phyloP scores from a whole-genome alignment of 1,140 invertebrate genomes.

The Drosophila ironensis region DNA sequence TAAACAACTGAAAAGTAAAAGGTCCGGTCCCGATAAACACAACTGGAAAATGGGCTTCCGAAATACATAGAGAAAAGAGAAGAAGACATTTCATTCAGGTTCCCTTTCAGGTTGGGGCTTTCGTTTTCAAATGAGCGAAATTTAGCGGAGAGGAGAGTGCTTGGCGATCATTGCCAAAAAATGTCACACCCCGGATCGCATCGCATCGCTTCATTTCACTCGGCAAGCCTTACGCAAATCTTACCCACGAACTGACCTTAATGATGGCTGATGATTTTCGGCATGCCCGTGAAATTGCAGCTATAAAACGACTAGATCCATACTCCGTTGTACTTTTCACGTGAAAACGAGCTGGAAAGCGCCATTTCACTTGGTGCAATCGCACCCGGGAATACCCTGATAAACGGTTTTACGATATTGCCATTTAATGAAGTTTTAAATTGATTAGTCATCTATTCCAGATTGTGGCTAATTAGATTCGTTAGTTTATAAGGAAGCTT shows the following conservation, averaged over 20 bases:
- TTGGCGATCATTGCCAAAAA: constrained; percentile 34
- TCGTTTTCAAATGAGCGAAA: constrained; percentile 62
- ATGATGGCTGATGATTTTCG: constrained; percentile 72
- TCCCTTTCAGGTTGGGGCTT: constrained; percentile 34
- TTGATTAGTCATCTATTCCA: too few relatives aligned
- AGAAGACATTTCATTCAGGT: constrained; percentile 7
- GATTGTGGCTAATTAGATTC: too few relatives aligned
- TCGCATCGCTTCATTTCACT: constrained; percentile 42
- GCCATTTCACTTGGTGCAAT: not conserved
- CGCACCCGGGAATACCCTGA: constrained; percentile 1
- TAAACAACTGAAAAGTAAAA: constrained; percentile 61
- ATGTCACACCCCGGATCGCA: constrained; percentile 43
- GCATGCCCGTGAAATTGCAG: constrained; percentile 58
- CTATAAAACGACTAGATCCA: constrained; percentile 43
- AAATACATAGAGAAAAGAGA: not conserved
- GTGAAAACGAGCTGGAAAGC: constrained; percentile 52
- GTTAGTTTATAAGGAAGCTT: too few relatives aligned
- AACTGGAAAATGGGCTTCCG: constrained; percentile 26
- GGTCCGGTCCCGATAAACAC: constrained; percentile 7
- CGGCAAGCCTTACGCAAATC: constrained; percentile 52
- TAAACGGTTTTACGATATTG: not conserved
- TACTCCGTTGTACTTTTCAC: constrained; percentile 48
- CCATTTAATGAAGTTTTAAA: too few relatives aligned
- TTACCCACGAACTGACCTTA: constrained; percentile 61
- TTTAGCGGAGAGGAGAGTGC: too few relatives aligned